Percentiles rank a stretch among this genome's conserved stretches.
These are phyloP conservation scores for Potamarius usumacintae DNA, from an alignment of 2,113 vertebrate species.

Conservation along the genomic window DNA sequence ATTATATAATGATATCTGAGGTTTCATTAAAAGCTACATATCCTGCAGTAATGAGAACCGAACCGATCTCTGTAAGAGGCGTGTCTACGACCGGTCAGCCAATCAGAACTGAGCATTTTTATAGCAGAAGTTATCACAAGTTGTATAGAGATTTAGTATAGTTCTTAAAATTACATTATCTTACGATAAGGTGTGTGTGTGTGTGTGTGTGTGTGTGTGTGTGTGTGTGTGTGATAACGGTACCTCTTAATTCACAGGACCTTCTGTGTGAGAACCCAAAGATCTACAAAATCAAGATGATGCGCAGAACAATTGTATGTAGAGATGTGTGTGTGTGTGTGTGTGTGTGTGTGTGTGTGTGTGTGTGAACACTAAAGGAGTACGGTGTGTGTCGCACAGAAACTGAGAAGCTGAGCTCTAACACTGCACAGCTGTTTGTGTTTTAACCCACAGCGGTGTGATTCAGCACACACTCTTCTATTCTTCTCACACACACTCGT, in stretches of 20 bases:
- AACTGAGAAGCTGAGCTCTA: constrained; percentile 52
- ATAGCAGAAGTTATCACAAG: too few relatives aligned
- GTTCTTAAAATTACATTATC: background rate
- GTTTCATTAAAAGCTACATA: too few relatives aligned
- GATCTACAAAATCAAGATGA: constrained; percentile 90
- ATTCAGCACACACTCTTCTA: constrained; percentile 50
- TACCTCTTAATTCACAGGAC: constrained; percentile 86
- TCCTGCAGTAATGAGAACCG: too few relatives aligned
- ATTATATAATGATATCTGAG: too few relatives aligned
- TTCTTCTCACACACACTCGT: background rate
- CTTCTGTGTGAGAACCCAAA: constrained; percentile 86
- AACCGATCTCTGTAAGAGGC: background rate
- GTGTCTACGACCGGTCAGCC: background rate
- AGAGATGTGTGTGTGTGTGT: constrained; percentile 65
- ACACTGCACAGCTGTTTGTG: constrained; percentile 58
- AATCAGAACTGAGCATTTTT: background rate
- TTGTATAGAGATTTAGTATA: background rate
- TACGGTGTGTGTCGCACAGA: constrained; percentile 49
- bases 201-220: constrained; percentile 6
- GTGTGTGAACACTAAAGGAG: constrained; percentile 73
- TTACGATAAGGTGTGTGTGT: background rate
- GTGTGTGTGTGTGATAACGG: constrained; percentile 28
- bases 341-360: constrained; percentile 41
- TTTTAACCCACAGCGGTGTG: constrained; percentile 69
- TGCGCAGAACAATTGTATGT: constrained; percentile 98